Conservation (phyloP, 2,888 invertebrate species). For the Brenthis daphne region DNA sequence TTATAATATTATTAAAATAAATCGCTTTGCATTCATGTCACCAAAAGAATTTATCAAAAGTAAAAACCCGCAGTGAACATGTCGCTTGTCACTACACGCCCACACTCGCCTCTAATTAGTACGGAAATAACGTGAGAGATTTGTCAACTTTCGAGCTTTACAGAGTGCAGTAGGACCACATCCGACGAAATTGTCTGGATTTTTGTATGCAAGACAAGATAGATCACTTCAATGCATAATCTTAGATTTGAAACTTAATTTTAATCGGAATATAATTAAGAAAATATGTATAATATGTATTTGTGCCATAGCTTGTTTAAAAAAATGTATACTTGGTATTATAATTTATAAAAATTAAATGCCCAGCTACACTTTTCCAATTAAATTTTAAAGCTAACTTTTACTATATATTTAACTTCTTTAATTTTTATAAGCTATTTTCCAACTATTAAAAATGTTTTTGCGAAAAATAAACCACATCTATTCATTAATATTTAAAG, state of each 20-base stretch:
- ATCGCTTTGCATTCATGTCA: constrained; percentile 34
- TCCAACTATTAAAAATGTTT: no score
- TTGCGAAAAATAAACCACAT: no score
- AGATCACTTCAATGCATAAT: not conserved
- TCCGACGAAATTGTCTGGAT: constrained; percentile 51
- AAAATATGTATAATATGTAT: no score
- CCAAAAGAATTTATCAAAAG: constrained; percentile 58
- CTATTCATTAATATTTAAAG: no score
- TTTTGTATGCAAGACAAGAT: constrained; percentile 20
- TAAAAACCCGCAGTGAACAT: constrained; percentile 39
- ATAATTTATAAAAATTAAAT: no score
- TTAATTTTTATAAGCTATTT: no score
- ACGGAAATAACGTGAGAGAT: constrained; percentile 77
- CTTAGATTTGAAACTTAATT: not conserved
- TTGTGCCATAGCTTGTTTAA: no score
- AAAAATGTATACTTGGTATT: no score
- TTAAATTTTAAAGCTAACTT: no score
- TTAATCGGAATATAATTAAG: no score
- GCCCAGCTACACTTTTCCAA: no score
- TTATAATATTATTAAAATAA: constrained; percentile 11
- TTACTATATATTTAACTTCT: no score
- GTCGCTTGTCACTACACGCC: constrained; percentile 64
- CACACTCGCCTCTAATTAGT: constrained; percentile 77
- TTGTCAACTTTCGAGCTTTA: constrained; percentile 80
- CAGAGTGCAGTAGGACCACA: constrained; percentile 69